Base-by-base conservation (phyloP, 2,888 invertebrate genomes). In the Drosophila falleni region DNA sequence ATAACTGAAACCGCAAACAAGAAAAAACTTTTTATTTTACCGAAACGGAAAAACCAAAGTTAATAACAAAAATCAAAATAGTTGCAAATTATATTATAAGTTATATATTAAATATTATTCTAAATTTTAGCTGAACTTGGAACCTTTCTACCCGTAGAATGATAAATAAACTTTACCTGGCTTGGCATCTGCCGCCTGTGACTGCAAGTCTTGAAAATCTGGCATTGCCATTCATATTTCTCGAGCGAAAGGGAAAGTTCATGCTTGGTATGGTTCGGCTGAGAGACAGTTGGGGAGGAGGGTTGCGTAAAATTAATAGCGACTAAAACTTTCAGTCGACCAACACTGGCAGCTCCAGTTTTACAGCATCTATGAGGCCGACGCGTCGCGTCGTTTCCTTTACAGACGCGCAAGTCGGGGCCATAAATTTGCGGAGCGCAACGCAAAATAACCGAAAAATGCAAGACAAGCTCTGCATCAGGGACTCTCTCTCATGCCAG, bases 371-470 rank as follows among this genome's bases (percentile, higher is more conserved):
- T 23, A 44, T 29, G 19, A 26, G 49, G 33, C 41, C 41, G 33
- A 65, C 35, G 56, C 41, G 39, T 50, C 37, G 19, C 19, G 19
- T 19, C 19, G 61, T 60, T 78, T 62, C 59, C 70, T 70, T 60
- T 46, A 29, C 47, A 70, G 80, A 63, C 49, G 39, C 66, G 60
- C 81, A 82, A 85, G 75, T 85, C 73, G 77, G 59, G 58, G 77
- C 71, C 87, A 86, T 86, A 86, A 86, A 86, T 86, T 83, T 88
- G 76, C 63, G 29, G 53, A 71, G 71, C 69, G 65, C 80, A 81
- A 71, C 74, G 78, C 75, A 74, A 84, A 81, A 86, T 84, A 72
- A 72, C 73, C 88, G 49, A 87, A 87, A 86, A 86, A 77, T 74
- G 79, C 76, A 70, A 81, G 81, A 71, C 78, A 71, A 78, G 72